phyloP scores from a whole-genome alignment of 1,140 invertebrate genomes.

The Camponotus vicinus region DNA sequence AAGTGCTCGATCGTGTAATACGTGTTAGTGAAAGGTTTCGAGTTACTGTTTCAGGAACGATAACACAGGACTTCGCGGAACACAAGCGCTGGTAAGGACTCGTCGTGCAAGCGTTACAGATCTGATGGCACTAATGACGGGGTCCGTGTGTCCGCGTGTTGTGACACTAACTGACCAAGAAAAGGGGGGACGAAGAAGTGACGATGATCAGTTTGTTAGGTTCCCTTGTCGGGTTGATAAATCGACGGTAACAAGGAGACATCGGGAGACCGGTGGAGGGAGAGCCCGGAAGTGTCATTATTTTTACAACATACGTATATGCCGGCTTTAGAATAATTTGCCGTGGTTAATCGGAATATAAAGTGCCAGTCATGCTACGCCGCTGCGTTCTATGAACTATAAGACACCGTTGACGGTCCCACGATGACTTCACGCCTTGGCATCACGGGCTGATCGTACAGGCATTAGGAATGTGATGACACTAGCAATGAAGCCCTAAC shows the following conservation, averaged over 20 bases:
- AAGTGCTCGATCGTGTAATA: neutral
- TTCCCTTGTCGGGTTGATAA: slow-evolving; percentile 72
- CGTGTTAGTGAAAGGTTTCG: slow-evolving; percentile 44
- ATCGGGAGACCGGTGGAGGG: neutral
- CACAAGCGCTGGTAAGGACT: slow-evolving; percentile 61
- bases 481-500: slow-evolving; percentile 80
- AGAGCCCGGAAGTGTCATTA: slow-evolving; percentile 52
- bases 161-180: slow-evolving; percentile 75
- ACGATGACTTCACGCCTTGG: slow-evolving; percentile 58
- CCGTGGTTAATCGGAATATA: slow-evolving; percentile 56
- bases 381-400: slow-evolving; percentile 56
- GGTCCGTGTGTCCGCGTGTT: slow-evolving; percentile 67
- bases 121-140: slow-evolving; percentile 76
- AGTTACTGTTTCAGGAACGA: slow-evolving; percentile 70
- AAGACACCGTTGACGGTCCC: slow-evolving; percentile 35
- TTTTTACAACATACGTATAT: slow-evolving; percentile 40
- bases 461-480: slow-evolving; percentile 76
- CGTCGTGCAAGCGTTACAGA: slow-evolving; percentile 79
- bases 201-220: slow-evolving; percentile 67
- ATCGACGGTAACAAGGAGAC: slow-evolving; percentile 44
- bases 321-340: slow-evolving; percentile 40
- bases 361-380: slow-evolving; percentile 51
- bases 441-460: slow-evolving; percentile 65
- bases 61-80: slow-evolving; percentile 70
- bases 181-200: slow-evolving; percentile 68